Evolutionary conservation across 1,140 invertebrate genomes (phyloP), one percentile per base, ranked within the genome.

Genomic region (Papilio xuthus): DNA sequence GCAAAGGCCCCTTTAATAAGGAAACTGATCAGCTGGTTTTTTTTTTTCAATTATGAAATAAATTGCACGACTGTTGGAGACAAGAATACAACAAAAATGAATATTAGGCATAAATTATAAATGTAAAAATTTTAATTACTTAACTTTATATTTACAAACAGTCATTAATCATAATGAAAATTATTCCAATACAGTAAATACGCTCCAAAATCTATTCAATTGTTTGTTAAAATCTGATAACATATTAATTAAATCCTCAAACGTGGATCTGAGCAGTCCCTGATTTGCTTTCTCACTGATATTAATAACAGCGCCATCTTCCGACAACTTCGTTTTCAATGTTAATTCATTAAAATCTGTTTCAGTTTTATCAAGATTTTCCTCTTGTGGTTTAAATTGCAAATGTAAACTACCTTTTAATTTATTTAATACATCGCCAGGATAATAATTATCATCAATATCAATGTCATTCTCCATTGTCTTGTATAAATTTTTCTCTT

Each of bases 181-280:
- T 85, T 87, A 93, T 56, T 90, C 87, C 50, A 92, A 81, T 37
- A 91, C 44, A 15, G 82, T 89, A 15, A 91, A 79, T 8, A 84
- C 83, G 74, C 82, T 84, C 88, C 89, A 93, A 81, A 90, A 78
- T 47, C 78, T 89, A 74, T 86, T 92, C 18, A 93, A 78, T 72
- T 91, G 89, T 69, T 84, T 87, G 78, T 92, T 93, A 13, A 93
- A 85, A 80, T 90, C 89, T 28, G 80, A 77, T 20, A 92, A 80
- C 4, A 91, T 76, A 12, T 82, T 81, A 13, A 92, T 37, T 47
- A 90, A 77, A 77, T 91, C 91, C 20, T 89, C 83, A 13, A 93
- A 78, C 0, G 92, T 88, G 15, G 82, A 81, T 79, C 87, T 88
- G n/a, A 93, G 75, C 12, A 90, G 78, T 2, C 89, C 88, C 70